Evolutionary conservation across 2,113 vertebrate genomes (phyloP), one percentile per base, ranked within the genome.

Genomic region (Bujurquina vittata): DNA sequence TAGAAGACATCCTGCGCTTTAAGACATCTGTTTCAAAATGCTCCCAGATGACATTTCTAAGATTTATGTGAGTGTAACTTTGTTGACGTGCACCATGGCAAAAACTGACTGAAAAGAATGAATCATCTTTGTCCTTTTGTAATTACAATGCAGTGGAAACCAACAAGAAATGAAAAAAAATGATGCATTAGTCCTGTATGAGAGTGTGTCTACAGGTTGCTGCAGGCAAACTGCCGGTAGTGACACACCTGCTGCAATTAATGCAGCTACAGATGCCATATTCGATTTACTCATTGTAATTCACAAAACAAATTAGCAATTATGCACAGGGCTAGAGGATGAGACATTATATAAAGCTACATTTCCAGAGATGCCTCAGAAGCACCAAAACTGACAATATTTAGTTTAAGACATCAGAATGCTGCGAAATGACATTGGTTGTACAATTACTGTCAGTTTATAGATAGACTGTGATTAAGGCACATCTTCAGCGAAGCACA

Each of bases 181-280:
- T 72, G 52, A 72, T 7, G 31, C 31, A 31, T 31, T 52, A n/a
- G 26, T 46, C 17, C 46, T 31, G 29, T 52, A 72, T 12, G 43
- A 67, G 40, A 20, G 43, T 31, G 65, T 69, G 6, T 52, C 65
- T 31, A 31, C 43, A 31, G 65, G 46, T 31, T 72, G 65, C 65
- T 69, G 65, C 65, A 69, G 23, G 52, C 29, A 31, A 69, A 52
- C 40, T 1, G 10, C 49, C 43, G 29, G 65, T 49, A 26, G 65
- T 29, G 65, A 52, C 65, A 72, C 43, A 72, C 23, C 65, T 72
- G 26, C 10, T 72, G 18, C 23, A 72, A 72, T 72, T 72, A 72
- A 31, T 31, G 65, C 26, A 72, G 65, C 65, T 52, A 52, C 65
- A 52, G 23, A 52, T 72, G 65, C 17, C 6, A 1, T 72, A 72